These are phyloP conservation scores for Sciurus niger DNA, from an alignment of 2,113 vertebrate species.

Conservation along the genomic window DNA sequence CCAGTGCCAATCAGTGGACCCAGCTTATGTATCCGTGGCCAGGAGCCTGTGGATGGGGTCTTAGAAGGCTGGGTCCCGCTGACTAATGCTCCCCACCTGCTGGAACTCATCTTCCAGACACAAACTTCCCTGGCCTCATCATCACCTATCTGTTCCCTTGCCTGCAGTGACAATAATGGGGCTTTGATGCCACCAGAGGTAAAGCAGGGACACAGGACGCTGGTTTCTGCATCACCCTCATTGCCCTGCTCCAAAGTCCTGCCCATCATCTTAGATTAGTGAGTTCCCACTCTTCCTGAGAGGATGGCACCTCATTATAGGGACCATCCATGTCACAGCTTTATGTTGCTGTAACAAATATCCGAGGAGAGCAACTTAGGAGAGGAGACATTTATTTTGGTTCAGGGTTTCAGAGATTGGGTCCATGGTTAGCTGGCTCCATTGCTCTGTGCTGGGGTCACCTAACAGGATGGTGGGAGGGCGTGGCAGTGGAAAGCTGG, in stretches of 20 bases:
- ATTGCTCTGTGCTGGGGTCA: too few relatives aligned
- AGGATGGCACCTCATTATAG: not conserved
- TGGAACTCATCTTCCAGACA: not conserved
- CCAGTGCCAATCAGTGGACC: too few relatives aligned
- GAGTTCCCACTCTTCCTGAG: not conserved
- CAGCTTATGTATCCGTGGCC: not conserved
- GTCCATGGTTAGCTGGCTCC: too few relatives aligned
- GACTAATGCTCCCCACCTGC: too few relatives aligned
- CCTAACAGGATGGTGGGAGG: too few relatives aligned
- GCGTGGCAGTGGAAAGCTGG: too few relatives aligned
- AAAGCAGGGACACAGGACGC: not conserved
- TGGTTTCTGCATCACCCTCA: too few relatives aligned
- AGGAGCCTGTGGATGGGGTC: not conserved
- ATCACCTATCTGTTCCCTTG: not conserved
- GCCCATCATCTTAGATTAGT: not conserved
- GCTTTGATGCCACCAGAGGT: not conserved
- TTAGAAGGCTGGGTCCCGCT: too few relatives aligned
- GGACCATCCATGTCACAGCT: not conserved
- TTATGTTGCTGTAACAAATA: not conserved
- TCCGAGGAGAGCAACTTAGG: not conserved
- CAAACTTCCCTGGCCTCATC: not conserved
- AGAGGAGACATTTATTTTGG: not conserved
- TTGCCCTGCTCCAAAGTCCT: too few relatives aligned
- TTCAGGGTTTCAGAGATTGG: too few relatives aligned
- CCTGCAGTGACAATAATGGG: not conserved